Evolutionary conservation across 2,888 invertebrate species (phyloP).

Genomic region (Leucophenga montana): DNA sequence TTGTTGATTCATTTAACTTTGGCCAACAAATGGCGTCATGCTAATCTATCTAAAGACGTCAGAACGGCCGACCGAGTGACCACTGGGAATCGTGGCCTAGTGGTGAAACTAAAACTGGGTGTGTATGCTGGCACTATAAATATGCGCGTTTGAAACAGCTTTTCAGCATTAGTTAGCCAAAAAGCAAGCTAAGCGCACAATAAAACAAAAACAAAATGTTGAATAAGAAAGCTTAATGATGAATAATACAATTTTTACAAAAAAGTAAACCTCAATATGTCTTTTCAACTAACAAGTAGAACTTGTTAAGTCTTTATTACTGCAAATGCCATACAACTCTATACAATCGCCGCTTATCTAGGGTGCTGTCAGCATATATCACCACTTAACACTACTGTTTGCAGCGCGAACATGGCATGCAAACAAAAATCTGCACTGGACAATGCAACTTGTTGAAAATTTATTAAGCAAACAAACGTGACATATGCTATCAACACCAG

Average conservation of each 20-base stretch:
- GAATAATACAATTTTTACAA: neutral
- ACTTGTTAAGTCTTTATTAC: too few relatives aligned
- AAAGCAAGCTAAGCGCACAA: neutral
- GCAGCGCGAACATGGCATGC: conserved; percentile 9
- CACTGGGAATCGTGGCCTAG: conserved; percentile 3
- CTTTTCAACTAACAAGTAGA: neutral
- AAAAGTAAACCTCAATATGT: too few relatives aligned
- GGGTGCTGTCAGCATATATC: conserved; percentile 20
- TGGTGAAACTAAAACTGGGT: neutral
- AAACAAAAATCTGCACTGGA: neutral
- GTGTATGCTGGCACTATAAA: conserved; percentile 20
- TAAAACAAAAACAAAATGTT: neutral
- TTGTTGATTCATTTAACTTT: conserved; percentile 8
- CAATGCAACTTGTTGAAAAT: conserved; percentile 26
- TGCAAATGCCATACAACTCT: neutral
- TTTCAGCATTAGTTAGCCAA: neutral
- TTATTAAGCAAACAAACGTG: conserved; percentile 35
- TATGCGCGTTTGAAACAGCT: neutral
- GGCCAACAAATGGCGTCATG: conserved; percentile 55
- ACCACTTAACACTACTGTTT: conserved; percentile 19
- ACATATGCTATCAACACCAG: neutral
- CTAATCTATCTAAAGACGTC: conserved; percentile 4
- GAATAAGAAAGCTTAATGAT: neutral
- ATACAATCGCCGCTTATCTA: conserved; percentile 15
- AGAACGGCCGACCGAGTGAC: neutral